Percentiles rank a stretch among this genome's conserved stretches.
Evolutionary conservation across 2,797 vertebrate genomes (phyloP).

Genomic region (Nothura maculosa): DNA sequence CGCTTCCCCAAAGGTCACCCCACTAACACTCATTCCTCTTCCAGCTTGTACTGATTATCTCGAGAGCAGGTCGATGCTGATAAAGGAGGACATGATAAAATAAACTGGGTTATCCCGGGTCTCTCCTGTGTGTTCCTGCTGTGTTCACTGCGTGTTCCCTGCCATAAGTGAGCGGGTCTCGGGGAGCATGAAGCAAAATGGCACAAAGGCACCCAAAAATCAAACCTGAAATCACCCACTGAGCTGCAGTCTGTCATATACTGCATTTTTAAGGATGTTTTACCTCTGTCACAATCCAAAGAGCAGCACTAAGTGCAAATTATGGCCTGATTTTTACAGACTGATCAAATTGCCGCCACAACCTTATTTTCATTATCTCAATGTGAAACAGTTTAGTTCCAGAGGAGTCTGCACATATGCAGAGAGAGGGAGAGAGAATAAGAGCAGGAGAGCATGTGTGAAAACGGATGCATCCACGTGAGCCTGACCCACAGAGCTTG

Average conservation of each 20-base stretch:
- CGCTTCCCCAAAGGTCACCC: constrained; percentile 85
- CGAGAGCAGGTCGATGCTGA: constrained; percentile 83
- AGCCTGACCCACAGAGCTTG: not conserved
- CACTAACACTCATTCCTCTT: constrained; percentile 74
- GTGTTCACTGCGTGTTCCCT: constrained; percentile 10
- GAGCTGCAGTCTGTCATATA: not conserved
- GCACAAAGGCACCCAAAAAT: not conserved
- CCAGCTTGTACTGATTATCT: constrained; percentile 88
- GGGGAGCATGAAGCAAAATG: constrained; percentile 34
- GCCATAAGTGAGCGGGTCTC: constrained; percentile 5
- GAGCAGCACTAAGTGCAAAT: not conserved
- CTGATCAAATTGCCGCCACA: not conserved
- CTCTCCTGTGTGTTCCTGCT: constrained; percentile 13
- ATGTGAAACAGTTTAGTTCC: constrained; percentile 6
- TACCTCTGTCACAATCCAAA: not conserved
- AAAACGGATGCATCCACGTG: not conserved
- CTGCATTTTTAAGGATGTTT: not conserved
- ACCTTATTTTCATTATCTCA: constrained; percentile 28
- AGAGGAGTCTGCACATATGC: not conserved
- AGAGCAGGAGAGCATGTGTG: not conserved
- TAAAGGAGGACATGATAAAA: constrained; percentile 86
- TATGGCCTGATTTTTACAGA: not conserved
- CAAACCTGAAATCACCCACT: not conserved
- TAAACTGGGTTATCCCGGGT: constrained; percentile 78
- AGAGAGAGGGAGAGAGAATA: not conserved